phyloP scores from a whole-genome alignment of 1,140 invertebrate species.

The Drosophila takahashii region DNA sequence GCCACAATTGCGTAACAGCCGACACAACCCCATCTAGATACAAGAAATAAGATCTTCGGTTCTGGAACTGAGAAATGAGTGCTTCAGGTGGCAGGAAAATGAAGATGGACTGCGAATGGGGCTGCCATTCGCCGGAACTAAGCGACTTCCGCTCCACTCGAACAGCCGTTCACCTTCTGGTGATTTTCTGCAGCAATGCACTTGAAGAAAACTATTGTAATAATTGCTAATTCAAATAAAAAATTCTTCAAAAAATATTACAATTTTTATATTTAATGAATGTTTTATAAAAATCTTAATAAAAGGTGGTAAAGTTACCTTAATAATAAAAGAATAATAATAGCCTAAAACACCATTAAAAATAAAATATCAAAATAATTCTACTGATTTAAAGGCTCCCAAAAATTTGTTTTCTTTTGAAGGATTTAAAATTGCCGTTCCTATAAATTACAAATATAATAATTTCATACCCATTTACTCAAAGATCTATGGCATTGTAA shows the following conservation, averaged over 20 bases:
- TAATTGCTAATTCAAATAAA: not conserved
- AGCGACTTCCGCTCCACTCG: constrained; percentile 65
- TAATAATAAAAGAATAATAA: too few relatives aligned
- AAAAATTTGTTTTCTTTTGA: too few relatives aligned
- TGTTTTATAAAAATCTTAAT: too few relatives aligned
- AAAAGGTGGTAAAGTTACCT: too few relatives aligned
- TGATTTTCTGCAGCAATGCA: constrained; percentile 5
- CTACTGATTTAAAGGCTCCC: too few relatives aligned
- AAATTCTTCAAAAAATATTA: too few relatives aligned
- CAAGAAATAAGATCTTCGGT: constrained; percentile 15
- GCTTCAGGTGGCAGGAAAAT: constrained; percentile 56
- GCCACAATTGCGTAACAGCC: constrained; percentile 67
- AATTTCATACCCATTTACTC: not conserved
- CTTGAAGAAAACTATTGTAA: not conserved
- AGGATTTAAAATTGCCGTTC: too few relatives aligned
- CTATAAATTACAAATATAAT: too few relatives aligned
- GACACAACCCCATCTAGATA: not conserved
- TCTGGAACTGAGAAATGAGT: constrained; percentile 33
- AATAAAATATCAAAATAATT: too few relatives aligned
- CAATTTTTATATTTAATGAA: too few relatives aligned
- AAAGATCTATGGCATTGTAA: too few relatives aligned
- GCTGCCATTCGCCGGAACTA: constrained; percentile 64
- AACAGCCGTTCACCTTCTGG: constrained; percentile 24
- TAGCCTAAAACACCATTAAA: too few relatives aligned
- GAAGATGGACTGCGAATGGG: constrained; percentile 43